phyloP scores from a whole-genome alignment of 2,797 vertebrate genomes.

The Bucorvus abyssinicus region DNA sequence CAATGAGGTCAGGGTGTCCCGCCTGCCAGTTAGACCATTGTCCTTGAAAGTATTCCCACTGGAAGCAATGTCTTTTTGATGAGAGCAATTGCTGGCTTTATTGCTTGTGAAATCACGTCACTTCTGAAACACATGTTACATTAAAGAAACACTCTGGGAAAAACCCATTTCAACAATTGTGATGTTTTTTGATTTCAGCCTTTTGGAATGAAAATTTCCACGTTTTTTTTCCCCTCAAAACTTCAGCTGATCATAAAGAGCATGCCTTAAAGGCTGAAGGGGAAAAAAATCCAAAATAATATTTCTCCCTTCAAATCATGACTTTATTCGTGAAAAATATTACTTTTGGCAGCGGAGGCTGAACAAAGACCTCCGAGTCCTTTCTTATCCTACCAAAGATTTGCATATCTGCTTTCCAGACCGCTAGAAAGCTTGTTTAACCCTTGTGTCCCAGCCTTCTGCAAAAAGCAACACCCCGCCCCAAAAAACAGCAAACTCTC shows the following conservation, averaged over 20 bases:
- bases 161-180: constrained; percentile 4
- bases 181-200: background rate
- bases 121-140: constrained; percentile 33
- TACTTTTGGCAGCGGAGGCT: background rate
- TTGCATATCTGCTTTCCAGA: constrained; percentile 1
- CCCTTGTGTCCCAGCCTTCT: background rate
- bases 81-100: constrained; percentile 43
- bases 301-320: background rate
- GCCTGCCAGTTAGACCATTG: background rate
- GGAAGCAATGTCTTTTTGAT: constrained; percentile 35
- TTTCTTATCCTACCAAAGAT: constrained; percentile 20
- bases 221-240: background rate
- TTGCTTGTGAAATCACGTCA: constrained; percentile 42
- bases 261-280: background rate
- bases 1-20: background rate
- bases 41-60: constrained; percentile 26
- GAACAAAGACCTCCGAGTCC: background rate
- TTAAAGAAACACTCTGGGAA: constrained; percentile 35
- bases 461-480: background rate
- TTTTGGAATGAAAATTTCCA: constrained; percentile 19
- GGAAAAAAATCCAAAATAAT: background rate
- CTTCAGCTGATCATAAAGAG: constrained; percentile 35
- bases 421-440: background rate
- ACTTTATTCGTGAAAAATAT: constrained; percentile 31
- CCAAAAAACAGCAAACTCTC: background rate